Percentiles rank a stretch among this genome's conserved stretches.
Evolutionary conservation across 92 coral and sea anemone genomes (phyloP).

Genomic region (Nematostella vectensis): DNA sequence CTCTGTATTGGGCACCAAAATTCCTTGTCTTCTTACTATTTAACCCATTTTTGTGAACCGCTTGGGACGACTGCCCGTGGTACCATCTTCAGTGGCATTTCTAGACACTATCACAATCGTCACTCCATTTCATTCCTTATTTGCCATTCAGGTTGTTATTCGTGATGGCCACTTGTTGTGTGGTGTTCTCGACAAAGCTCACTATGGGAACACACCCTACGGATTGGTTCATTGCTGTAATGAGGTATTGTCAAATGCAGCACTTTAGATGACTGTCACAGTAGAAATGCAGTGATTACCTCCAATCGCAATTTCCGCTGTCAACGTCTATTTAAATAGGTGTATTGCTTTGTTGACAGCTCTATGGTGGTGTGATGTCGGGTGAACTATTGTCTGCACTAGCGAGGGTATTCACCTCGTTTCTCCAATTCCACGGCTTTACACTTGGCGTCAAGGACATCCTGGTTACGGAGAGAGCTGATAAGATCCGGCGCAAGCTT

Average conservation of each 20-base stretch:
- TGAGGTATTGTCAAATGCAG: constrained; percentile 37
- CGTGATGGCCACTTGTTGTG: constrained; percentile 80
- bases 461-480: constrained; percentile 64
- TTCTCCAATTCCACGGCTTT: constrained; percentile 84
- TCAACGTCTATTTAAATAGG: background rate
- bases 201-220: constrained; percentile 90
- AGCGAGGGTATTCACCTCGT: constrained; percentile 82
- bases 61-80: too few relatives aligned
- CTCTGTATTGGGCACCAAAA: too few relatives aligned
- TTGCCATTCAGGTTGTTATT: constrained; percentile 84
- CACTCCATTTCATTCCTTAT: too few relatives aligned
- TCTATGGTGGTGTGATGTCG: constrained; percentile 88
- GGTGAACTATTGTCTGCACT: constrained; percentile 80
- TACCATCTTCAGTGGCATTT: too few relatives aligned
- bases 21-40: too few relatives aligned
- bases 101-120: too few relatives aligned
- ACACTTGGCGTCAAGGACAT: constrained; percentile 92
- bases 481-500: constrained; percentile 60
- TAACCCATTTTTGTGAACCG: too few relatives aligned
- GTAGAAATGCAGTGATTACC: too few relatives aligned
- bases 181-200: constrained; percentile 95
- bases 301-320: background rate
- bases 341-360: constrained; percentile 12
- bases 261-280: background rate
- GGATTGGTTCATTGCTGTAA: constrained; percentile 92